A percentile compares a stretch with the other conserved stretches of the same genome.
Evolutionary conservation across 2,888 invertebrate species (phyloP).

Genomic region (Drosophila kokeensis): DNA sequence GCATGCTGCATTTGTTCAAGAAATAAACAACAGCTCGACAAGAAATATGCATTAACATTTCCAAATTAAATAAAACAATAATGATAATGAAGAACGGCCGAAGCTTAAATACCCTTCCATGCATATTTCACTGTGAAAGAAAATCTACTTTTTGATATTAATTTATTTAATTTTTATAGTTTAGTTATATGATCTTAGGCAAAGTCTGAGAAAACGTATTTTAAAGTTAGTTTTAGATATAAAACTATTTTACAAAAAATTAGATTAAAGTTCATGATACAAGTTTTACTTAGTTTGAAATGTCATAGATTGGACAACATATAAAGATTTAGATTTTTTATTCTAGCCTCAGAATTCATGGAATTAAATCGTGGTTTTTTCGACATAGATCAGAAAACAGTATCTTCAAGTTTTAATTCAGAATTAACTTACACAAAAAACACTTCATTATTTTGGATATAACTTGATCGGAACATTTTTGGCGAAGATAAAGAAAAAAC

Average conservation of each 20-base stretch:
- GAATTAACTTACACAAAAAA: background rate
- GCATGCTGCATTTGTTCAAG: constrained; percentile 22
- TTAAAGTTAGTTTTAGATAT: too few relatives aligned
- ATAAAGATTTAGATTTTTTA: background rate
- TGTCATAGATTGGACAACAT: background rate
- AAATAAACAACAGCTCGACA: constrained; percentile 25
- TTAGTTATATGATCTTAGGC: too few relatives aligned
- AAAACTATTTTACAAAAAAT: accelerated
- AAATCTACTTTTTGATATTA: background rate
- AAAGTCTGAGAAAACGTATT: too few relatives aligned
- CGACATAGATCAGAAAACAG: too few relatives aligned
- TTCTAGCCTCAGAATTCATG: background rate
- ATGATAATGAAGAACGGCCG: constrained; percentile 2
- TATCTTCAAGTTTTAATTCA: background rate
- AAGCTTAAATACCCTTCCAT: constrained; percentile 1
- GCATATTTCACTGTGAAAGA: background rate
- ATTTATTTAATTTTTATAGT: background rate
- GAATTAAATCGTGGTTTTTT: background rate
- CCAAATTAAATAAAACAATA: constrained; percentile 10
- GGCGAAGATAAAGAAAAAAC: background rate
- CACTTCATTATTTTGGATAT: background rate
- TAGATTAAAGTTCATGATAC: background rate
- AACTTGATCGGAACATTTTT: background rate
- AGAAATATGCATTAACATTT: constrained; percentile 54
- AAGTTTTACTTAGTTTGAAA: background rate